phyloP scores from a whole-genome alignment of 2,888 invertebrate genomes.

The Drosophila mettleri region DNA sequence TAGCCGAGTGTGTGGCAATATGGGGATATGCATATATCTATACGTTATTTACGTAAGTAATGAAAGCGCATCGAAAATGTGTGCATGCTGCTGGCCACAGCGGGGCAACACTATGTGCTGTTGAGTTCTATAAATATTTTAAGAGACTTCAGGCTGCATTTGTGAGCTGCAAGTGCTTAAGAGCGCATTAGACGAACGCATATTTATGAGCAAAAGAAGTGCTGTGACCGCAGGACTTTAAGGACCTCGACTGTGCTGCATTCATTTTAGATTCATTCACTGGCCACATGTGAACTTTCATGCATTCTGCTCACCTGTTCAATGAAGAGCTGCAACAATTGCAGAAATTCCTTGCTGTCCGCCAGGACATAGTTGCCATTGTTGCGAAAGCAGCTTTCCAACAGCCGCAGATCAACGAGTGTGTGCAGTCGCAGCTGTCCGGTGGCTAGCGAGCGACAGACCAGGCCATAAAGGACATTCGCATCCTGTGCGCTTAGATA shows the following conservation, averaged over 20 bases:
- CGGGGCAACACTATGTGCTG: background rate
- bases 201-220: conserved; percentile 14
- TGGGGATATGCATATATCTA: too few species aligned
- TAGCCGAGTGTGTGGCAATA: conserved; percentile 2
- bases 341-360: conserved; percentile 83
- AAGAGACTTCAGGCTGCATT: background rate
- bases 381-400: conserved; percentile 83
- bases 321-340: conserved; percentile 82
- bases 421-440: conserved; percentile 78
- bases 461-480: conserved; percentile 79
- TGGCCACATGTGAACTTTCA: conserved; percentile 17
- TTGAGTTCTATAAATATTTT: conserved; percentile 7
- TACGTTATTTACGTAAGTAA: conserved; percentile 51
- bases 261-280: conserved; percentile 1
- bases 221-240: conserved; percentile 1
- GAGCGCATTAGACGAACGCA: background rate
- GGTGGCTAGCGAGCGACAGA: conserved; percentile 81
- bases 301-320: conserved; percentile 79
- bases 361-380: conserved; percentile 83
- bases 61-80: conserved; percentile 34
- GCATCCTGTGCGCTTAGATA: conserved; percentile 77
- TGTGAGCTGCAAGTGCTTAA: background rate
- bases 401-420: conserved; percentile 74
- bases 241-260: background rate
- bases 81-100: conserved; percentile 13